phyloP scores from a whole-genome alignment of 2,797 vertebrate genomes.

The Syngnathus rostellatus region DNA sequence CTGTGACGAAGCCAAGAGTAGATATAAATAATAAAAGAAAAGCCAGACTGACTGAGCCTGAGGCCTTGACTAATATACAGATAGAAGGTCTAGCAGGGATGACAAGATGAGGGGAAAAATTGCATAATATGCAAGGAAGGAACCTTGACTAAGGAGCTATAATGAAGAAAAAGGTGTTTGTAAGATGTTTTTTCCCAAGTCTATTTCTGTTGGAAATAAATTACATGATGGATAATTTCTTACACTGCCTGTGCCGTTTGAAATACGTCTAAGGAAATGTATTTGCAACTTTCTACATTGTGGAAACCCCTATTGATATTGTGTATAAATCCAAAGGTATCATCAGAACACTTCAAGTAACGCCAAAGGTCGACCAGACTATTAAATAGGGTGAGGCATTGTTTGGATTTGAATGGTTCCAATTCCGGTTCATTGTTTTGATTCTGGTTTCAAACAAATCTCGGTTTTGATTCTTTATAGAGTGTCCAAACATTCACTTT shows the following conservation, averaged over 20 bases:
- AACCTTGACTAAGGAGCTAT: not conserved
- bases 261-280: not conserved
- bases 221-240: not conserved
- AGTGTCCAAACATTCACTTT: too few species aligned
- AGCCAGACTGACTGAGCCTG: not conserved
- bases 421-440: too few species aligned
- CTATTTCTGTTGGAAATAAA: constrained; percentile 1
- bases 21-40: constrained; percentile 3
- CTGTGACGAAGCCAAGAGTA: not conserved
- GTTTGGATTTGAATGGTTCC: too few species aligned
- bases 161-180: not conserved
- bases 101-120: constrained; percentile 1
- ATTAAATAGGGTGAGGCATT: too few species aligned
- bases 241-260: not conserved
- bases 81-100: not conserved
- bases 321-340: not conserved
- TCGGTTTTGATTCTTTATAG: too few species aligned
- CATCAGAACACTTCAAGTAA: too few species aligned
- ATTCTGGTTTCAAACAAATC: too few species aligned
- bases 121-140: constrained; percentile 1
- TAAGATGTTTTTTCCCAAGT: not conserved
- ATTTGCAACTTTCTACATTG: not conserved
- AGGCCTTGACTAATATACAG: constrained; percentile 3
- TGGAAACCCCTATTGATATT: not conserved
- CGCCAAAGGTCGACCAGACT: too few species aligned